A percentile compares a stretch with the other conserved stretches of the same genome.
These are phyloP conservation scores for Desmodus rotundus DNA, from an alignment of 2,113 vertebrate species.

Conservation along the genomic window DNA sequence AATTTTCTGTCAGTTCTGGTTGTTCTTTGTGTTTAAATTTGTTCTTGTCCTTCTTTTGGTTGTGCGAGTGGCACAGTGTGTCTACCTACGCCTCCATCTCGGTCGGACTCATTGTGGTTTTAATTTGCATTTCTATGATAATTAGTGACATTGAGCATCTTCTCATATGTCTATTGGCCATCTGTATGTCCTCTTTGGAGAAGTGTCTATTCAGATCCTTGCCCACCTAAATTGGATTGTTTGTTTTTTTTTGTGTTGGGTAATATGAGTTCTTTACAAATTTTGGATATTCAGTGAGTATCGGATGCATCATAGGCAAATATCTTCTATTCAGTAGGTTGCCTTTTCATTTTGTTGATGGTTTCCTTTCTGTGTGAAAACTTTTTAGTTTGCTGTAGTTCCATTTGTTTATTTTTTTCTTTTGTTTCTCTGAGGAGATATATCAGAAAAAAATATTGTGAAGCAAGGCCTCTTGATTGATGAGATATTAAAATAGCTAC, in stretches of 20 bases:
- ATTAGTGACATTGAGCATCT: background rate
- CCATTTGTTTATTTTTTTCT: background rate
- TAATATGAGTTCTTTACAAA: background rate
- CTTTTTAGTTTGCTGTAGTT: background rate
- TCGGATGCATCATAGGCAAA: background rate
- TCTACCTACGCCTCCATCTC: no score
- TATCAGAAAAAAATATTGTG: background rate
- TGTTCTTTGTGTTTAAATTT: no score
- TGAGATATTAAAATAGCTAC: background rate
- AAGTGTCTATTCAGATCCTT: background rate
- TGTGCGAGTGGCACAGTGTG: no score
- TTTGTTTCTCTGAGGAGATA: background rate
- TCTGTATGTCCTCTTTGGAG: background rate
- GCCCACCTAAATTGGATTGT: background rate
- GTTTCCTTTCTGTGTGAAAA: background rate
- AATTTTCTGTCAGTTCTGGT: no score
- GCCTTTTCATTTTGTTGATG: background rate
- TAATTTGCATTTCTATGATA: background rate
- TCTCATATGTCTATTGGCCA: background rate
- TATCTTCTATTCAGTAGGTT: background rate
- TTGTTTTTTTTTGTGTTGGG: background rate
- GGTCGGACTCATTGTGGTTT: background rate
- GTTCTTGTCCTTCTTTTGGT: no score
- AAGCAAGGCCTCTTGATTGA: constrained; percentile 1
- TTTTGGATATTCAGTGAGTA: background rate